Conservation (phyloP, 2,797 vertebrate genomes). For the Sylvia borin region DNA sequence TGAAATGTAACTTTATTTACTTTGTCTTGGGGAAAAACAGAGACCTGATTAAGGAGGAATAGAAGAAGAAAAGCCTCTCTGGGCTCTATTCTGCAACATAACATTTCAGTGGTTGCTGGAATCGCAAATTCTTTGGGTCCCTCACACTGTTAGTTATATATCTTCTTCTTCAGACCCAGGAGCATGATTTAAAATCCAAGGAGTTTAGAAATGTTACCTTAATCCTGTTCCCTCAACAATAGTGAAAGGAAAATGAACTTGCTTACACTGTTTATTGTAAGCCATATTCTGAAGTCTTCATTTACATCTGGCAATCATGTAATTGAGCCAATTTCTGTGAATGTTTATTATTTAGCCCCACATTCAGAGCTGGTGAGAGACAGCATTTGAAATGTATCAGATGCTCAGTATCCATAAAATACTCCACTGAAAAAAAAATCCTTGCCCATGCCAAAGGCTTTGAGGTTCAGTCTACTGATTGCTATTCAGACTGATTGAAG, state of each 20-base stretch:
- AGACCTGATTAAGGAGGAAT: slow-evolving; percentile 26
- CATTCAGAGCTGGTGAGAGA: background rate
- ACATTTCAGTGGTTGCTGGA: background rate
- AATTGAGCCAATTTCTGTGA: background rate
- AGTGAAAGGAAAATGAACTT: background rate
- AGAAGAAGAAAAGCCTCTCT: background rate
- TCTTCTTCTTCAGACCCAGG: background rate
- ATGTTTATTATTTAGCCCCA: background rate
- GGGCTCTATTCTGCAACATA: background rate
- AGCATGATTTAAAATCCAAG: background rate
- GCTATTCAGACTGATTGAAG: background rate
- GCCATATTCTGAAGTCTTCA: background rate
- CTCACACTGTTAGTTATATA: background rate
- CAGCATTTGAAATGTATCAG: background rate
- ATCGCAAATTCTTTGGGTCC: background rate
- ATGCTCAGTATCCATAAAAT: background rate
- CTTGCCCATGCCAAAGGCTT: background rate
- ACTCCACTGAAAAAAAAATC: background rate
- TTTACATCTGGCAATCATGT: background rate
- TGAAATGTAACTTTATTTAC: slow-evolving; percentile 44
- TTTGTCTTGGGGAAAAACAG: slow-evolving; percentile 16
- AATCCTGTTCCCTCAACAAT: background rate
- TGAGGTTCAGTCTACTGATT: background rate
- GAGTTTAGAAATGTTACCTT: background rate
- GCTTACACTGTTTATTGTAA: background rate